Conservation (phyloP, 2,113 vertebrate species). For the Smithornis capensis region DNA sequence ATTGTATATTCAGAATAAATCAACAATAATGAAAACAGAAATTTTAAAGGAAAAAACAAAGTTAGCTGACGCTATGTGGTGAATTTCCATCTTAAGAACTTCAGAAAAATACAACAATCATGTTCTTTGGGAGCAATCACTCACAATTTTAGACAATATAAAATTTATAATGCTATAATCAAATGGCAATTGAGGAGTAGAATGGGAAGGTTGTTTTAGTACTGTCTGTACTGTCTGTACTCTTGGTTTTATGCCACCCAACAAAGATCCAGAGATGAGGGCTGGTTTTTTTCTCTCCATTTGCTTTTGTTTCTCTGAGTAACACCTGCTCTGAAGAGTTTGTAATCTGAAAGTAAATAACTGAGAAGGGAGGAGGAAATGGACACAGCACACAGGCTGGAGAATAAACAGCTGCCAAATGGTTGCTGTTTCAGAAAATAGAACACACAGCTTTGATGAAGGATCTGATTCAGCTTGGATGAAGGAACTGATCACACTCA, state of each 20-base stretch:
- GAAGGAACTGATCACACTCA: neutral
- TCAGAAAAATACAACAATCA: neutral
- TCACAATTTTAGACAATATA: neutral
- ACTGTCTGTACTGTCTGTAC: accelerated
- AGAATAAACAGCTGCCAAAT: slow-evolving; percentile 52
- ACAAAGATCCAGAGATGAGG: neutral
- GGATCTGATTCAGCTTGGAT: neutral
- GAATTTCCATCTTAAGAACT: neutral
- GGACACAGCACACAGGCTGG: neutral
- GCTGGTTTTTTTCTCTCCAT: neutral
- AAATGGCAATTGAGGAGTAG: neutral
- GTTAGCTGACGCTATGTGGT: neutral
- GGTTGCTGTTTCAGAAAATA: neutral
- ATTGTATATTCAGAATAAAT: neutral
- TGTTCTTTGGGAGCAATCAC: neutral
- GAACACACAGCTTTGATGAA: neutral
- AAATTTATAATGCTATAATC: neutral
- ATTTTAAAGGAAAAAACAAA: neutral
- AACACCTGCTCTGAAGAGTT: slow-evolving; percentile 43
- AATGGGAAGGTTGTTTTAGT: neutral
- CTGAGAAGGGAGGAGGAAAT: slow-evolving; percentile 35
- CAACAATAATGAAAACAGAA: neutral
- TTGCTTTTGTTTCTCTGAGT: slow-evolving; percentile 31
- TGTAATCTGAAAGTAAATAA: slow-evolving; percentile 59
- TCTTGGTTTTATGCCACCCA: neutral